Evolutionary conservation across 2,888 invertebrate species (phyloP).

Genomic region (Dexiosoma caninum): DNA sequence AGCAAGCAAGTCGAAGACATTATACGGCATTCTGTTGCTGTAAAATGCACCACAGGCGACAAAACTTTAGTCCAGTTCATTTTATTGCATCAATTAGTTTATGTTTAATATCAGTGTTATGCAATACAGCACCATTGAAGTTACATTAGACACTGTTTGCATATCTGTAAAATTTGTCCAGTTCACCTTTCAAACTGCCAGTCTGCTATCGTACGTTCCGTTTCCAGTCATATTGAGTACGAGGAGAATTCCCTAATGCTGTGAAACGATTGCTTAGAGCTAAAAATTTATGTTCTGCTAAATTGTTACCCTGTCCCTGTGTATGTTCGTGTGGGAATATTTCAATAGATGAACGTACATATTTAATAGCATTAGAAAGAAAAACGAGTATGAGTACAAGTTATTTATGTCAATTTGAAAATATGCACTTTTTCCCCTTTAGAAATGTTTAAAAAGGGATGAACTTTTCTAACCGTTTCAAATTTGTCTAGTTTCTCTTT

Average conservation of each 20-base stretch:
- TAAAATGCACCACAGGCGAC: too few relatives aligned
- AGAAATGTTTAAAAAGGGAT: conserved; percentile 36
- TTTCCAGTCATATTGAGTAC: conserved; percentile 5
- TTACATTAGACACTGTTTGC: conserved; percentile 1
- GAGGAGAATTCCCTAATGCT: conserved; percentile 55
- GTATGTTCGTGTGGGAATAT: neutral
- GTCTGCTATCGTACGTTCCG: neutral
- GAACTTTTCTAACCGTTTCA: conserved; percentile 26
- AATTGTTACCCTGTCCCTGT: conserved; percentile 9
- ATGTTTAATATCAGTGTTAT: neutral
- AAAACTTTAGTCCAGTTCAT: too few relatives aligned
- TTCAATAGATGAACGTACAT: neutral
- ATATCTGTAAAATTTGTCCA: neutral
- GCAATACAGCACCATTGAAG: neutral
- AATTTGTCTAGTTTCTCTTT: conserved; percentile 9
- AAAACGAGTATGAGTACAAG: neutral
- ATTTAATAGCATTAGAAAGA: neutral
- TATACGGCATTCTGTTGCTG: too few relatives aligned
- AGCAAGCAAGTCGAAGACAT: too few relatives aligned
- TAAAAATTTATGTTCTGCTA: conserved; percentile 45
- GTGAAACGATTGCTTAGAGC: conserved; percentile 51
- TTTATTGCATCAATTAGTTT: too few relatives aligned
- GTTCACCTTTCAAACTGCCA: neutral
- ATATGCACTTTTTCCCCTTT: conserved; percentile 50
- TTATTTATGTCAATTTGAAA: conserved; percentile 51